Conservation (phyloP, 1,140 invertebrate genomes). For the Dendroctonus ponderosae region DNA sequence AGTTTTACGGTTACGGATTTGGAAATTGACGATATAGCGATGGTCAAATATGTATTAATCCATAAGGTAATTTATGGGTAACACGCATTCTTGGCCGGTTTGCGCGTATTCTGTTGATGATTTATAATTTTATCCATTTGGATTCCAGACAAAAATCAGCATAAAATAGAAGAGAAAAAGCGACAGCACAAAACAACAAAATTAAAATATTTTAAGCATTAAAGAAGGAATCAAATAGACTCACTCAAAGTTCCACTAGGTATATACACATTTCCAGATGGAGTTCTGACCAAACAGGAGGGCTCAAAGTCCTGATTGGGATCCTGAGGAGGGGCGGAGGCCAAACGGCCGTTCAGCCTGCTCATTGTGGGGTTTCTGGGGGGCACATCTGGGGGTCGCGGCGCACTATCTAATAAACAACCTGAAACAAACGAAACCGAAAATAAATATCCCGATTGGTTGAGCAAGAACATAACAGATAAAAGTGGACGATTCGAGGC, state of each 20-base stretch:
- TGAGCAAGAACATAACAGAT: too few relatives aligned
- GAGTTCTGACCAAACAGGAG: slow-evolving; percentile 84
- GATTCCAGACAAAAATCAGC: too few relatives aligned
- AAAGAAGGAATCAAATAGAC: slow-evolving; percentile 39
- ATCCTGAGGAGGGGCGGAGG: slow-evolving; percentile 63
- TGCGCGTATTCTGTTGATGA: background rate
- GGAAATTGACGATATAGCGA: too few relatives aligned
- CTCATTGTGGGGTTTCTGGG: slow-evolving; percentile 85
- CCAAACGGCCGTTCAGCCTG: slow-evolving; percentile 79
- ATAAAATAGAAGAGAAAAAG: background rate
- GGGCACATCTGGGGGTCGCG: slow-evolving; percentile 82
- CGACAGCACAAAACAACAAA: background rate
- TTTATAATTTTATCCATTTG: too few relatives aligned
- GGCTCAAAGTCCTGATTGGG: slow-evolving; percentile 86
- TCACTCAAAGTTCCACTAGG: slow-evolving; percentile 72
- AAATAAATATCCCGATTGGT: too few relatives aligned
- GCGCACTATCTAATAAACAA: slow-evolving; percentile 78
- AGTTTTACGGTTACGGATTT: background rate
- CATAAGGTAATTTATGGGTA: too few relatives aligned
- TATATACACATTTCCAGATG: slow-evolving; percentile 90
- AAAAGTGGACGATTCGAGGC: background rate
- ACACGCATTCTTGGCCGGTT: background rate
- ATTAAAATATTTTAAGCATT: slow-evolving; percentile 2
- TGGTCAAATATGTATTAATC: too few relatives aligned
- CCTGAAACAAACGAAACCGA: slow-evolving; percentile 59